These are phyloP conservation scores for Hypena proboscidalis DNA, from an alignment of 2,888 invertebrate species.

Conservation along the genomic window DNA sequence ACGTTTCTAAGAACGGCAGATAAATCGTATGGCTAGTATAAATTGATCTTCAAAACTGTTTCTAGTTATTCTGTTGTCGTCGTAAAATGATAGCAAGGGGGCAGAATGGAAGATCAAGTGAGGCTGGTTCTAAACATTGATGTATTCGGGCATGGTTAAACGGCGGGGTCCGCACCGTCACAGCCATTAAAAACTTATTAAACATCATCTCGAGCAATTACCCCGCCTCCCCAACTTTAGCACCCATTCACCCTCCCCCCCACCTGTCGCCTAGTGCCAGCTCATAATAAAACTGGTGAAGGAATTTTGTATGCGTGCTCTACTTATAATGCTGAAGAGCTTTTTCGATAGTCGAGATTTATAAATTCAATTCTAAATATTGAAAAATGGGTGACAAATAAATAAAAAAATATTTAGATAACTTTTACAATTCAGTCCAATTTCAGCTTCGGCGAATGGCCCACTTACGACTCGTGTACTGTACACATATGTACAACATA, in stretches of 20 bases:
- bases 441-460: no score
- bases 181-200: slow-evolving; percentile 89
- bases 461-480: no score
- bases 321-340: no score
- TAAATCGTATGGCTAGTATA: slow-evolving; percentile 46
- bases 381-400: no score
- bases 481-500: no score
- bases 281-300: slow-evolving; percentile 22
- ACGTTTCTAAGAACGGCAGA: slow-evolving; percentile 53
- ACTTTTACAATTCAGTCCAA: no score
- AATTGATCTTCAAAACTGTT: slow-evolving; percentile 28
- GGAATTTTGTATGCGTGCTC: slow-evolving; percentile 13
- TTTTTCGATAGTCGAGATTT: no score
- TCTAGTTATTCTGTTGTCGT: slow-evolving; percentile 2
- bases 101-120: slow-evolving; percentile 37
- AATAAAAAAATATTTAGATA: no score
- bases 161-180: slow-evolving; percentile 70
- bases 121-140: slow-evolving; percentile 55
- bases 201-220: slow-evolving; percentile 88
- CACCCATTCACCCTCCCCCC: slow-evolving; percentile 35
- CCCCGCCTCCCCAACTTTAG: slow-evolving; percentile 60
- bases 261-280: slow-evolving; percentile 34
- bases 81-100: slow-evolving; percentile 8
- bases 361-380: no score
- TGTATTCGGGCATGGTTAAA: slow-evolving; percentile 70